Evolutionary conservation across 2,797 vertebrate genomes (phyloP).

Genomic region (Euthynnus affinis): DNA sequence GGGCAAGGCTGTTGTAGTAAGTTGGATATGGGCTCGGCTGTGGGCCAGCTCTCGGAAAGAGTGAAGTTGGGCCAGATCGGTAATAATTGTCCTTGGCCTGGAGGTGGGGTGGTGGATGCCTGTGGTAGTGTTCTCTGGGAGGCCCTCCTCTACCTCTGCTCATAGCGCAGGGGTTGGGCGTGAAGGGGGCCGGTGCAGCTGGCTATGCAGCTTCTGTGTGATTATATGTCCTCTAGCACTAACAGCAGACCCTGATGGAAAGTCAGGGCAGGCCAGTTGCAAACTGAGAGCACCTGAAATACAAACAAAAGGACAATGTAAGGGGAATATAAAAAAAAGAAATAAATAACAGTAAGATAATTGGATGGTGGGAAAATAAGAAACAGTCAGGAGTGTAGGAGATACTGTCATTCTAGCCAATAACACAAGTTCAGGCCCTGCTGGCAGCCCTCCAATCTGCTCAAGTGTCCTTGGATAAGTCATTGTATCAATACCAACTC

Average conservation of each 20-base stretch:
- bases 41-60: conserved; percentile 47
- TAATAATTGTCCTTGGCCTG: conserved; percentile 47
- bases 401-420: conserved; percentile 16
- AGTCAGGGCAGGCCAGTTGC: conserved; percentile 34
- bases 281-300: conserved; percentile 70
- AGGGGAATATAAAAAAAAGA: conserved; percentile 23
- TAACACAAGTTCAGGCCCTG: conserved; percentile 27
- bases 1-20: conserved; percentile 51
- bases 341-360: neutral
- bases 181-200: conserved; percentile 57
- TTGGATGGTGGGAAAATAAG: neutral
- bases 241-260: conserved; percentile 40
- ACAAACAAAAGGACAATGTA: conserved; percentile 52
- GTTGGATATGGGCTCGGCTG: conserved; percentile 52
- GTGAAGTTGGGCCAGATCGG: conserved; percentile 50
- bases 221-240: conserved; percentile 34
- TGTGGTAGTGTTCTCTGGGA: conserved; percentile 77
- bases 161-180: conserved; percentile 86
- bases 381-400: neutral
- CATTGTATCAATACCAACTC: conserved; percentile 15
- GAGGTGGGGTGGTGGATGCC: conserved; percentile 34
- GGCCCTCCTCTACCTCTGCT: conserved; percentile 85
- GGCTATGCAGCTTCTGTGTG: conserved; percentile 51
- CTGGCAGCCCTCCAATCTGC: conserved; percentile 35
- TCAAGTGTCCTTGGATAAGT: conserved; percentile 49